These are phyloP conservation scores for Seira sanloemensis DNA, from an alignment of 2,888 invertebrate genomes.

Conservation along the genomic window DNA sequence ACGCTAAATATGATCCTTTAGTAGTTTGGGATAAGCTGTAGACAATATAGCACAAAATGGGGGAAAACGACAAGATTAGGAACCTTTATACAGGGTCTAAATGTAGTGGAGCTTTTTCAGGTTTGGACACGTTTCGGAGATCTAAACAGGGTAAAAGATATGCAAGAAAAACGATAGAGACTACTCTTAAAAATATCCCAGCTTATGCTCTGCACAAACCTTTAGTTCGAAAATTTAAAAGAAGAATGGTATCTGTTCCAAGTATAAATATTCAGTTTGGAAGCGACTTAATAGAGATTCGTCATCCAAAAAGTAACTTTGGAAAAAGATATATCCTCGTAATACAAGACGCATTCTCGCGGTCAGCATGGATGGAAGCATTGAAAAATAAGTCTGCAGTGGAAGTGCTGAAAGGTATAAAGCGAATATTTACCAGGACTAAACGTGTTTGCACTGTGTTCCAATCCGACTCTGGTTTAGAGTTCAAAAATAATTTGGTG, in stretches of 20 bases:
- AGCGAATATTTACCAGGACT: slow-evolving; percentile 27
- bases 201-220: slow-evolving; percentile 21
- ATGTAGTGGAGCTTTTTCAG: neutral
- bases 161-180: neutral
- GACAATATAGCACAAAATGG: neutral
- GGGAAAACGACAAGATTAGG: neutral
- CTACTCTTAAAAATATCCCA: neutral
- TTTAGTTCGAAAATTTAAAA: neutral
- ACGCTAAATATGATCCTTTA: no score
- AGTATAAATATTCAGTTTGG: slow-evolving; percentile 29
- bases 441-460: neutral
- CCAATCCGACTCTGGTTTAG: slow-evolving; percentile 33
- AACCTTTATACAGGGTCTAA: neutral
- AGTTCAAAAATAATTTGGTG: slow-evolving; percentile 34
- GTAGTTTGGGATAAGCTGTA: no score
- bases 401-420: slow-evolving; percentile 6
- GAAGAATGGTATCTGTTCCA: slow-evolving; percentile 15
- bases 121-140: neutral
- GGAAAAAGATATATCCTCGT: slow-evolving; percentile 42
- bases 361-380: slow-evolving; percentile 40
- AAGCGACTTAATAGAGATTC: slow-evolving; percentile 49
- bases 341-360: slow-evolving; percentile 31
- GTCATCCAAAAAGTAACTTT: slow-evolving; percentile 43
- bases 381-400: slow-evolving; percentile 31
- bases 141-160: neutral